Evolutionary conservation across 2,113 vertebrate species (phyloP).

Genomic region (Albula glossodonta): DNA sequence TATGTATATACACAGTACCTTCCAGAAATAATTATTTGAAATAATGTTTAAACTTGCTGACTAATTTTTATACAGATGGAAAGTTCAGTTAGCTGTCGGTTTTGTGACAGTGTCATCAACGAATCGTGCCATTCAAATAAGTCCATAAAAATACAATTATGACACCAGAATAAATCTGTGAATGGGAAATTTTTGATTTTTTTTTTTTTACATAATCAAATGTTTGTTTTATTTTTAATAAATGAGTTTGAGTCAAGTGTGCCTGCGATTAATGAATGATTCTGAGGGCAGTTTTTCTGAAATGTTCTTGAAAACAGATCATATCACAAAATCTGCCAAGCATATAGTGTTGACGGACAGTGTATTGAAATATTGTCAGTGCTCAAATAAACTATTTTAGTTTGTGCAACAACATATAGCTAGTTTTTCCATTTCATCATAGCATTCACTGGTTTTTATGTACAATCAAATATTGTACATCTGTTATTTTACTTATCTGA

Average conservation of each 20-base stretch:
- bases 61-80: slow-evolving; percentile 47
- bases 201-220: slow-evolving; percentile 44
- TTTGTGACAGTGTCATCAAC: not conserved
- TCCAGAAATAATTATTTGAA: not conserved
- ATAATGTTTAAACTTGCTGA: slow-evolving; percentile 22
- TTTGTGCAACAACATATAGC: too few species aligned
- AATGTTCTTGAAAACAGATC: not conserved
- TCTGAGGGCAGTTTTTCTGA: not conserved
- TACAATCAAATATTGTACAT: too few species aligned
- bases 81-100: not conserved
- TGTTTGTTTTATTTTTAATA: slow-evolving; percentile 59
- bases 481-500: too few species aligned
- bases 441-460: too few species aligned
- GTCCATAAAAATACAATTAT: not conserved
- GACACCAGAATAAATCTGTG: slow-evolving; percentile 29
- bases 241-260: slow-evolving; percentile 42
- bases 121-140: not conserved
- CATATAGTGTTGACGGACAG: too few species aligned
- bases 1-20: slow-evolving; percentile 55
- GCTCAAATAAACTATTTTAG: too few species aligned
- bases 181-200: slow-evolving; percentile 45
- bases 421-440: too few species aligned
- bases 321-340: not conserved
- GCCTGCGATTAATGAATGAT: not conserved
- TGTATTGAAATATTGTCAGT: too few species aligned